Base-by-base conservation (phyloP, 2,797 vertebrate genomes). In the Bufotes viridis region DNA sequence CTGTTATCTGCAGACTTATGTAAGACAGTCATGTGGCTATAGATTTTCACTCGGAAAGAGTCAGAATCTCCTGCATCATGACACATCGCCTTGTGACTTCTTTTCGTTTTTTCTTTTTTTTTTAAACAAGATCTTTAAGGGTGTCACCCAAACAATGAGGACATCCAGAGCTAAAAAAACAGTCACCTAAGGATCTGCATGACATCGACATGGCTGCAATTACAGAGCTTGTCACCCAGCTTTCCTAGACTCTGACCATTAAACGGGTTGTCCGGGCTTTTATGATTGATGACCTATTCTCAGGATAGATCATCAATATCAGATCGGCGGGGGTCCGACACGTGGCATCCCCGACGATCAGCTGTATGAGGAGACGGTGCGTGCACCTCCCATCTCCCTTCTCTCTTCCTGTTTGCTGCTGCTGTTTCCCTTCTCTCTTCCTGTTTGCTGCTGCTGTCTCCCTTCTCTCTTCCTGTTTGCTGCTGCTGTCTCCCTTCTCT, bases 71-170 rank as follows among this genome's bases (percentile, higher is more conserved):
- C 34, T 58, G 61, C 9, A 78, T 53, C 84, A 82, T 89, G 88
- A 89, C 84, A 82, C 88, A 86, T 86, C 63, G 58, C 61, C 88
- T 89, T 89, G 88, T 89, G 88, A 89, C 88, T 89, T 61, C 20
- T 53, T 26, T 29, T 63, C 51, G 76, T 82, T 74, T 81, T 67
- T 29, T 63, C 29, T 81, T 82, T 67, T 81, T 75, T 65, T 61
- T 15, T 42, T 22, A 83, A 82, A 89, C 84, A 89, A 86, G 70
- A 42, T 61, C 60, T 85, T 81, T 15, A 74, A 81, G 69, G 63
- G 57, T n/a, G 61, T 81, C 81, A 82, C 65, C 63, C 75, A 42
- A 80, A 81, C 53, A 74, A 65, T 65, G 22, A 83, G 34, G 83
- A 63, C 72, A 53, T 61, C 49, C 49, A 69, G 80, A 24, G 20